Evolutionary conservation across 2,113 vertebrate species (phyloP), one percentile per base, ranked within the genome.

Genomic region (Percopsis transmontana): DNA sequence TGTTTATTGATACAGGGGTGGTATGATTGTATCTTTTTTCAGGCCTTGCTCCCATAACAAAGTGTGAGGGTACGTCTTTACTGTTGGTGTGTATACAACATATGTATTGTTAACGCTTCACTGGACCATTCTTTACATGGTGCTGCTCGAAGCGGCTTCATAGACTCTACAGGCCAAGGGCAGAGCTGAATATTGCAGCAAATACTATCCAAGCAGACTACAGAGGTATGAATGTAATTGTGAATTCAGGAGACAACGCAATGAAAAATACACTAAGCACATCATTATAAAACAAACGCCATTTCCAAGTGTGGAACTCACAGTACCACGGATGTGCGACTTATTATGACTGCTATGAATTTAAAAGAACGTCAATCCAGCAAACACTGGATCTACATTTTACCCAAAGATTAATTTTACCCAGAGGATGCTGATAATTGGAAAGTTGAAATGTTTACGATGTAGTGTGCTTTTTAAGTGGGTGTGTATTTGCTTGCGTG

Each of bases 121-220:
- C 39, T 24, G 56, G 9, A 53, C n/a, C 24, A 10, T 63, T 53
- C 3, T 55, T 47, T 53, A 40, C 39, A 38, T 27, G 11, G 9
- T 24, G 33, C 11, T 13, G 14, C 23, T 52, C 19, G 14, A 38
- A 24, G 48, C 61, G 62, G 58, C 58, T 66, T 54, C 40, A 61
- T 24, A 62, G 38, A 20, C 65, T 57, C 59, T 53, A 20, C 51
- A 59, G 68, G 47, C 75, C 39, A 60, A 61, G 38, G 52, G 9
- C 48, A 61, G 15, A 42, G 42, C 66, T 79, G 67, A 71, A 76
- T 72, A 72, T 72, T 33, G 51, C 44, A 72, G 20, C 14, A 60
- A 62, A 73, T 58, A 39, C 23, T 45, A 47, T 38, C 64, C 70
- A 62, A 39, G 19, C 39, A 53, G 27, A 70, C 67, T 58, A 72